Base-by-base conservation (phyloP, 2,113 vertebrate genomes). In the Tonatia bakeri region DNA sequence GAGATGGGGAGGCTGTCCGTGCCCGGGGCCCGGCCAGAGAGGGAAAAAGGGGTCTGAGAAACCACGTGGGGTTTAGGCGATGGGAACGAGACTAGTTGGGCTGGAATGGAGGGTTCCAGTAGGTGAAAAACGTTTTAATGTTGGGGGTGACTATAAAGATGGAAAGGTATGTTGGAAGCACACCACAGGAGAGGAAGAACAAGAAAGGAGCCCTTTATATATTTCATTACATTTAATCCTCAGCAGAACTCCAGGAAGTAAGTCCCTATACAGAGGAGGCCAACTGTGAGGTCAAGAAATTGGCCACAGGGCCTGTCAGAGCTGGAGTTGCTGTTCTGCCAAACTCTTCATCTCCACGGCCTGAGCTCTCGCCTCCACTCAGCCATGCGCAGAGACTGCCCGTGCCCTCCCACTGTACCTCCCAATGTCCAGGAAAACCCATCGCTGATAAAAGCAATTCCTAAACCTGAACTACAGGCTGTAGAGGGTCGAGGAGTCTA, bases 401-500 rank as follows among this genome's bases (percentile, higher is more conserved):
- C 22, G 2, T 22, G 12, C 33, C 65, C 3, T 50, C 50, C 77
- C 40, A 28, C 65, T 50, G 33, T 5, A 12, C 16, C 9, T 45
- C 69, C 28, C 70, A 38, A 83, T n/a, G 24, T 77, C 65, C 83
- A 50, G 93, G 92, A 47, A 97, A 90, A 93, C 38, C 79, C 50
- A 87, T 89, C 76, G 28, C 54, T 81, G 82, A 94, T 73, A 61
- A 85, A 70, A 79, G 65, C 72, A 67, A 88, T n/a, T 47, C 52
- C 67, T 36, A 52, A 22, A 52, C 76, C 82, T 96, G 87, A 95
- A 96, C 84, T 94, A 95, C 70, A 83, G 87, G 56, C 56, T 82
- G 28, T 19, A 54, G 36, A 85, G 67, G 47, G 31, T 59, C 17
- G 22, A 47, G 84, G 61, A 91, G 84, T 77, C 54, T 70, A 31